A percentile compares a stretch with the other conserved stretches of the same genome.
phyloP scores from a whole-genome alignment of 2,113 vertebrate genomes.

The Pyxicephalus adspersus region DNA sequence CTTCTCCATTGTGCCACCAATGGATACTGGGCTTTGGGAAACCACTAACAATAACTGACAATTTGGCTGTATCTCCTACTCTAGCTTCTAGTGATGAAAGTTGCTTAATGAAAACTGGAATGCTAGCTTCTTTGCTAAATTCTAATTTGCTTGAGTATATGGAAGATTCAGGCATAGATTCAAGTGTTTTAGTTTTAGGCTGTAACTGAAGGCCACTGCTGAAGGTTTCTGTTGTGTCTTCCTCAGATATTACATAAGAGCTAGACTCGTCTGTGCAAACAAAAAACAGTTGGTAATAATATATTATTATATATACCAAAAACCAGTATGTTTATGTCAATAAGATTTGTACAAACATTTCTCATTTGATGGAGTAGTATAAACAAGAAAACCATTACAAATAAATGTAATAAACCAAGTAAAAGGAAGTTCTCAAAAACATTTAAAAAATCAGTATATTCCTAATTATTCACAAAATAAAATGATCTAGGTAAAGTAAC shows the following conservation, averaged over 20 bases:
- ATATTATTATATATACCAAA: slow-evolving; percentile 64
- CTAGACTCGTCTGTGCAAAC: slow-evolving; percentile 84
- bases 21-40: slow-evolving; percentile 82
- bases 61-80: slow-evolving; percentile 76
- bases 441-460: too few species aligned
- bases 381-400: too few species aligned
- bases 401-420: too few species aligned
- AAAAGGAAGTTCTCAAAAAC: too few species aligned
- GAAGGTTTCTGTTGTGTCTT: slow-evolving; percentile 80
- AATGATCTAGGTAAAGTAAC: too few species aligned
- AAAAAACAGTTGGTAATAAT: slow-evolving; percentile 72
- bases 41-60: slow-evolving; percentile 82
- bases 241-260: slow-evolving; percentile 78
- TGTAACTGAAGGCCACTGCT: slow-evolving; percentile 78
- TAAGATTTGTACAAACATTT: too few species aligned
- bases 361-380: too few species aligned
- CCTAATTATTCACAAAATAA: too few species aligned
- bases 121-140: slow-evolving; percentile 72
- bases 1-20: slow-evolving; percentile 82
- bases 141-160: slow-evolving; percentile 76
- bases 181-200: slow-evolving; percentile 86
- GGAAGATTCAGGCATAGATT: slow-evolving; percentile 86
- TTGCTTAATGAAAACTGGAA: slow-evolving; percentile 81
- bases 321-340: not conserved
- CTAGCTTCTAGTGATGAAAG: slow-evolving; percentile 73